phyloP scores from a whole-genome alignment of 1,140 invertebrate species.

The Meloidogyne hapla region DNA sequence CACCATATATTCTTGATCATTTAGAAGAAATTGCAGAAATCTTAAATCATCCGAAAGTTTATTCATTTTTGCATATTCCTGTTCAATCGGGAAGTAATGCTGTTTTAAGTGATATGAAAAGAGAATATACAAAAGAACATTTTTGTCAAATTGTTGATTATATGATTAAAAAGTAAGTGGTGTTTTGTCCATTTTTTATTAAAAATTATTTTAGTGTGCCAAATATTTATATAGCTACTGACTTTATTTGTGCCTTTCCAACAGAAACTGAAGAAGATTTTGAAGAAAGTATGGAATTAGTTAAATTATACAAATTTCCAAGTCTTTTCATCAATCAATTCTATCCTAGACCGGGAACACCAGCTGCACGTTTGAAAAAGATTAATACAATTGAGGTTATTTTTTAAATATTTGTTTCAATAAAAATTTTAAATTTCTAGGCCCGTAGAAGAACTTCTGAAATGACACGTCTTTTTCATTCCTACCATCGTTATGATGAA shows the following conservation, averaged over 20 bases:
- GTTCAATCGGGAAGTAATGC: conserved; percentile 92
- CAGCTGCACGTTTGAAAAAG: conserved; percentile 82
- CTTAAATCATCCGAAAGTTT: conserved; percentile 82
- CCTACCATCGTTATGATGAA: conserved; percentile 78
- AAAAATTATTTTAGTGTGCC: conserved; percentile 71
- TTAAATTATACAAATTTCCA: conserved; percentile 84
- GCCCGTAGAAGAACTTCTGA: conserved; percentile 85
- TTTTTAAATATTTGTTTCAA: neutral
- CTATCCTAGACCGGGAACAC: conserved; percentile 89
- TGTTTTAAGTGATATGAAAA: conserved; percentile 89
- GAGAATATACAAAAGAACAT: conserved; percentile 84
- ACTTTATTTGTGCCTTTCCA: conserved; percentile 97
- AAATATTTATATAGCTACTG: conserved; percentile 88
- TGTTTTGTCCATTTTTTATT: neutral
- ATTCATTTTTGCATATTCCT: conserved; percentile 91
- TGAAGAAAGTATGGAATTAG: conserved; percentile 80
- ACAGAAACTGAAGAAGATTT: conserved; percentile 91
- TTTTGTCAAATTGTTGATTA: conserved; percentile 87
- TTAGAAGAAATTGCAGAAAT: conserved; percentile 86
- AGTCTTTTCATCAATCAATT: conserved; percentile 91
- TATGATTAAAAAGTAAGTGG: conserved; percentile 72
- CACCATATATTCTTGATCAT: conserved; percentile 93
- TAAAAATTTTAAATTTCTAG: conserved; percentile 59
- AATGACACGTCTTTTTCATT: conserved; percentile 85
- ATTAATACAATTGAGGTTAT: conserved; percentile 75